These are phyloP conservation scores for Nothoprocta perdicaria DNA, from an alignment of 2,113 vertebrate species.

Conservation along the genomic window DNA sequence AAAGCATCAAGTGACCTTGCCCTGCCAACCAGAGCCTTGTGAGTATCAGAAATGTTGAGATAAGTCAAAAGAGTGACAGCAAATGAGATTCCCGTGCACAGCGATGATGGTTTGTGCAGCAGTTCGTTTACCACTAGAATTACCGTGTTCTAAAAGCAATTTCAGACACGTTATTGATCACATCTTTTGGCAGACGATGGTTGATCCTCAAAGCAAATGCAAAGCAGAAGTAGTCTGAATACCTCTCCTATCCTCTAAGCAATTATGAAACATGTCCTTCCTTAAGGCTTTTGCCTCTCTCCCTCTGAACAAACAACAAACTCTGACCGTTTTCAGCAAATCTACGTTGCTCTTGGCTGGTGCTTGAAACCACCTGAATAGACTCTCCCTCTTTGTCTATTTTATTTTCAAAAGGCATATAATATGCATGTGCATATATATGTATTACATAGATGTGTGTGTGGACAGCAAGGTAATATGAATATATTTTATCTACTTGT, in stretches of 20 bases:
- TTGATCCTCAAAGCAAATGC: not conserved
- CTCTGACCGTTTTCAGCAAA: not conserved
- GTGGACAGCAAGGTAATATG: not conserved
- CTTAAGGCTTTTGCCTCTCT: not conserved
- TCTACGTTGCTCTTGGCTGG: not conserved
- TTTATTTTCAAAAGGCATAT: not conserved
- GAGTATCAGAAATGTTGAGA: constrained; percentile 79
- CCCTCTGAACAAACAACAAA: not conserved
- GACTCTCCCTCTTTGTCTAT: not conserved
- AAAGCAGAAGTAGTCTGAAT: not conserved
- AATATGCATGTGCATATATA: rapidly evolving
- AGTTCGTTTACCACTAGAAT: not conserved
- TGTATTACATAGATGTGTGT: not conserved
- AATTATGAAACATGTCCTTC: not conserved
- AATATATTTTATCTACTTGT: not conserved
- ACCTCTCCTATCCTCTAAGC: not conserved
- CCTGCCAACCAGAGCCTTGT: constrained; percentile 90
- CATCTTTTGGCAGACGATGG: not conserved
- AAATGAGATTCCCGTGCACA: not conserved
- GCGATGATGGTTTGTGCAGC: constrained; percentile 21
- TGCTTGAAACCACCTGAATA: not conserved
- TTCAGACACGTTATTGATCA: not conserved
- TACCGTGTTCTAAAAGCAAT: constrained; percentile 3
- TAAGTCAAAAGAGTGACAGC: constrained; percentile 12
- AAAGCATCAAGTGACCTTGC: constrained; percentile 91